A percentile compares a stretch with the other conserved stretches of the same genome.
Conservation (phyloP, 2,113 vertebrate genomes). For the Podarcis cretensis region DNA sequence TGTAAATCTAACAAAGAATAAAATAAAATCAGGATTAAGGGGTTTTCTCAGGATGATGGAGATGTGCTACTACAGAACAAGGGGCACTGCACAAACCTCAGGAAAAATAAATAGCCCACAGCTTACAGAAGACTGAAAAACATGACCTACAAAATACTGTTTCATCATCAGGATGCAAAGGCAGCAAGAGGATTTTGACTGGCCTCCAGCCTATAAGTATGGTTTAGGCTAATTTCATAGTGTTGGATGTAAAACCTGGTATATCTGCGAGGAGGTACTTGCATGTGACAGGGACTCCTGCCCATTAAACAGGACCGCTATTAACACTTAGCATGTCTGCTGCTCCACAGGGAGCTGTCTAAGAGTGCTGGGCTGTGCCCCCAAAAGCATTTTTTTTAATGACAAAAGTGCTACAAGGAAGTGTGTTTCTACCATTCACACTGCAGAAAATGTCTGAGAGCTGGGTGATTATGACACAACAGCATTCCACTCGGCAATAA, state of each 20-base stretch:
- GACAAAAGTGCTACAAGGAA: no score
- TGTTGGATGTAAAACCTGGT: neutral
- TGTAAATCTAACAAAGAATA: no score
- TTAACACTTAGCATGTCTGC: neutral
- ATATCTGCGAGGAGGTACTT: neutral
- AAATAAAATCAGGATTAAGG: no score
- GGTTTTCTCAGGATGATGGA: no score
- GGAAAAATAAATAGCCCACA: neutral
- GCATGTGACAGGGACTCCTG: neutral
- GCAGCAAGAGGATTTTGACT: neutral
- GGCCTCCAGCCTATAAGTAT: neutral
- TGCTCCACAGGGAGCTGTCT: no score
- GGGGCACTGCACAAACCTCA: neutral
- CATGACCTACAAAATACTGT: conserved; percentile 19
- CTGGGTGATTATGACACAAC: neutral
- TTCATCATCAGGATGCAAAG: neutral
- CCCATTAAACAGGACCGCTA: neutral
- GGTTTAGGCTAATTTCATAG: neutral
- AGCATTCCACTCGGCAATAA: neutral
- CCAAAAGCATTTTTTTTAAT: neutral
- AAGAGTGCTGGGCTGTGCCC: neutral
- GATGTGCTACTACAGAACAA: neutral
- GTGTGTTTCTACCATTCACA: neutral
- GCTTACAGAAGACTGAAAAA: conserved; percentile 42
- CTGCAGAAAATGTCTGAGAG: neutral